Conservation (phyloP, 1,140 invertebrate species). For the Ceratina australensis region DNA sequence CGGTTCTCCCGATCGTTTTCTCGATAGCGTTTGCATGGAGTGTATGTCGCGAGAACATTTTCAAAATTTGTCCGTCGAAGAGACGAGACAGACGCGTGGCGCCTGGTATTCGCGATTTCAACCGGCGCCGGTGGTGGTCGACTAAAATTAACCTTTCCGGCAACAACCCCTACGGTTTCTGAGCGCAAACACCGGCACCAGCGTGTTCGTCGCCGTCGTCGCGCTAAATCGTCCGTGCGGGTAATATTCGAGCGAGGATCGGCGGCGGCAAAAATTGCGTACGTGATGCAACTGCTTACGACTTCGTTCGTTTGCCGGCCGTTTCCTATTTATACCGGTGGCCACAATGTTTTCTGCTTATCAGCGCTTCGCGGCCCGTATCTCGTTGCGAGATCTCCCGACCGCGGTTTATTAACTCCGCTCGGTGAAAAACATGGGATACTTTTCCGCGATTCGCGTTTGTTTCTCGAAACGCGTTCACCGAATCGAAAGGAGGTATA, state of each 20-base stretch:
- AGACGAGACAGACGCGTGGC: not conserved
- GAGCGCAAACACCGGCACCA: not conserved
- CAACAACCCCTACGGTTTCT: conserved; percentile 15
- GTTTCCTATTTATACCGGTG: conserved; percentile 65
- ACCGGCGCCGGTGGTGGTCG: conserved; percentile 10
- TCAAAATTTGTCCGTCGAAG: not conserved
- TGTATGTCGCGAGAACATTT: not conserved
- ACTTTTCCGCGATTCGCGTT: not conserved
- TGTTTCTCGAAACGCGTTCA: not conserved
- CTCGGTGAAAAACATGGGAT: not conserved
- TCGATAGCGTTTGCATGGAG: not conserved
- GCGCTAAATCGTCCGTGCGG: conserved; percentile 37
- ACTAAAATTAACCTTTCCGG: conserved; percentile 38
- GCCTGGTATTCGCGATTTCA: not conserved
- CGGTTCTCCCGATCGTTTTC: conserved; percentile 13
- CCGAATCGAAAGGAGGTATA: conserved; percentile 56
- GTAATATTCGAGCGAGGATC: conserved; percentile 42
- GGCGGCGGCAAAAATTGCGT: conserved; percentile 66
- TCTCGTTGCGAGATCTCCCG: conserved; percentile 35
- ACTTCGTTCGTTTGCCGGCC: conserved; percentile 59
- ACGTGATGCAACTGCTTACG: conserved; percentile 74
- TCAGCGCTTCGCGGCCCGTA: conserved; percentile 69
- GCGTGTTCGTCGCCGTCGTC: not conserved
- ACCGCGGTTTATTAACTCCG: conserved; percentile 70
- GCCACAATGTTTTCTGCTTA: conserved; percentile 66